phyloP scores from a whole-genome alignment of 2,888 invertebrate species.

The Galerucella pusilla region DNA sequence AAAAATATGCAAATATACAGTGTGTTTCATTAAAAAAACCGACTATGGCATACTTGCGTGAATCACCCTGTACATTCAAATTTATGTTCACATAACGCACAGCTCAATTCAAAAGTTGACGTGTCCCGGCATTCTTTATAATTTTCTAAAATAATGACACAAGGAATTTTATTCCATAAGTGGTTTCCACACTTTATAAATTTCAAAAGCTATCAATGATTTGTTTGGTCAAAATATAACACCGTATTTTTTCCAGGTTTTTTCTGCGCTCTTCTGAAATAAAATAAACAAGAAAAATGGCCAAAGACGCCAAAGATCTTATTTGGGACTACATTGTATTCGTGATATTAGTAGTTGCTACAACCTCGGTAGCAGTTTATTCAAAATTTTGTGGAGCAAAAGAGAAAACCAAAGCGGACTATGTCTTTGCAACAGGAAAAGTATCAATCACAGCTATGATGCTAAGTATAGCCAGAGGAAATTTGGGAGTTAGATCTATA shows the following conservation, averaged over 20 bases:
- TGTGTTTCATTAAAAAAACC: no score
- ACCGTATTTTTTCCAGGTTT: neutral
- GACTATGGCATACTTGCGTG: no score
- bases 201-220: no score
- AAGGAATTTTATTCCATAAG: no score
- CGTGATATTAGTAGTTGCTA: slow-evolving; percentile 76
- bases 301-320: slow-evolving; percentile 71
- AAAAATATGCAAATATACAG: no score
- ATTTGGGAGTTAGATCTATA: slow-evolving; percentile 84
- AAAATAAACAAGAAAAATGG: slow-evolving; percentile 51
- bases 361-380: slow-evolving; percentile 81
- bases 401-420: slow-evolving; percentile 81
- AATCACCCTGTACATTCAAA: no score
- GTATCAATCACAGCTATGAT: slow-evolving; percentile 86
- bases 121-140: no score
- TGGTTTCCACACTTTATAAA: no score
- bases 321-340: slow-evolving; percentile 85
- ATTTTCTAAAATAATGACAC: no score
- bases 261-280: neutral
- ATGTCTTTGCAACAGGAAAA: slow-evolving; percentile 78
- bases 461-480: slow-evolving; percentile 86
- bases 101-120: no score
- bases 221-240: neutral
- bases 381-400: slow-evolving; percentile 72
- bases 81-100: no score